These are phyloP conservation scores for Coluber constrictor DNA, from an alignment of 2,797 vertebrate species.

Conservation along the genomic window DNA sequence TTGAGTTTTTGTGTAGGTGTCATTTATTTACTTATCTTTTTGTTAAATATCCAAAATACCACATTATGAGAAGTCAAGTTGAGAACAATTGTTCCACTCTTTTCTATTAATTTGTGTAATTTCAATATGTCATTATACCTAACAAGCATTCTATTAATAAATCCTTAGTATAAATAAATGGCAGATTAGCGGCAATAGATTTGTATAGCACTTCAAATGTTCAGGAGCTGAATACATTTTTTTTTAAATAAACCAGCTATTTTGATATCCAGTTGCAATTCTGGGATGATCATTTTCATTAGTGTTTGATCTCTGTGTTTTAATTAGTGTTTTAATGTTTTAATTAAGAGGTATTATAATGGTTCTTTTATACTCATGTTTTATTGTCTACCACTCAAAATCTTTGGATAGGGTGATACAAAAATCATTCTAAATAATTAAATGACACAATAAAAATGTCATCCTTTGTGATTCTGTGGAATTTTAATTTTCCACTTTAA, in stretches of 20 bases:
- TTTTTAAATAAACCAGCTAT: background rate
- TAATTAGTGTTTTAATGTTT: background rate
- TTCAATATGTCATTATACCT: background rate
- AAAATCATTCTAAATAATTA: background rate
- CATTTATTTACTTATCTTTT: constrained; percentile 1
- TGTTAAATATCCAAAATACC: background rate
- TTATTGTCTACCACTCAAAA: background rate
- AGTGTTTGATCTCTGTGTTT: background rate
- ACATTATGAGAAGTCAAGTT: background rate
- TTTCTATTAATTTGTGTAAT: background rate
- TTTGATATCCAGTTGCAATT: background rate
- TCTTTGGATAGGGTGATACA: background rate
- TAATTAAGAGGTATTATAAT: background rate
- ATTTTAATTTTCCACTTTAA: background rate
- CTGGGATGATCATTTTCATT: background rate
- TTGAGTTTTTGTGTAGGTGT: background rate
- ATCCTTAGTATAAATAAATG: background rate
- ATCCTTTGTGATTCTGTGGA: background rate
- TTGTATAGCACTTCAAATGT: background rate
- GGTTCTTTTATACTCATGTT: background rate
- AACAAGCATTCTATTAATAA: background rate
- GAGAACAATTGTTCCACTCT: background rate
- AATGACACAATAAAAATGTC: background rate
- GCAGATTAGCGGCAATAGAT: background rate
- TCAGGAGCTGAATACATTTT: background rate